phyloP scores from a whole-genome alignment of 2,113 vertebrate genomes.

The Holacanthus passer region DNA sequence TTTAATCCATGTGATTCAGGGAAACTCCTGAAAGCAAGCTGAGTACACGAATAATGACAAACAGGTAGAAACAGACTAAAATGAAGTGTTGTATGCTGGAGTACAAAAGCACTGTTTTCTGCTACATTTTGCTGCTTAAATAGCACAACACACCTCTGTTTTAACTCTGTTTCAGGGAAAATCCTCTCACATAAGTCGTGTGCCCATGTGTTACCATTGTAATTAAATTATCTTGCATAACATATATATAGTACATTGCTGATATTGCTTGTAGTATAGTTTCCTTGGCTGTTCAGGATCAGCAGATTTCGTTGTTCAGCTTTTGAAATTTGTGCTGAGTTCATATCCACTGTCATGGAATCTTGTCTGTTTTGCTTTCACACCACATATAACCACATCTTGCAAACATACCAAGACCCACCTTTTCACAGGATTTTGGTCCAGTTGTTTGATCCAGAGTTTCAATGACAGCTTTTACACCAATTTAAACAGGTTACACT shows the following conservation, averaged over 20 bases:
- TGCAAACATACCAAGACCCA: not conserved
- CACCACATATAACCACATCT: too few relatives aligned
- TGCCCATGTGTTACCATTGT: too few relatives aligned
- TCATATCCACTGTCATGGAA: not conserved
- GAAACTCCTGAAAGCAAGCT: conserved; percentile 7
- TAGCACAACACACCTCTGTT: too few relatives aligned
- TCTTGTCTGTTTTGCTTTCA: not conserved
- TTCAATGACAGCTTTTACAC: not conserved
- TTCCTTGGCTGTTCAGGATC: too few relatives aligned
- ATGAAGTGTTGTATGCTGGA: not conserved
- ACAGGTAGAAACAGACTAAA: not conserved
- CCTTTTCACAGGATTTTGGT: not conserved
- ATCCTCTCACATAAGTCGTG: too few relatives aligned
- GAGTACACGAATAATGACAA: not conserved
- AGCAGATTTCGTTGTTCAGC: too few relatives aligned
- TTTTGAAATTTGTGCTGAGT: not conserved
- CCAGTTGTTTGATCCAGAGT: not conserved
- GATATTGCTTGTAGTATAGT: too few relatives aligned
- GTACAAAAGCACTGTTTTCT: not conserved
- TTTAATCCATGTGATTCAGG: conserved; percentile 1
- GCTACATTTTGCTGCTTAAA: too few relatives aligned
- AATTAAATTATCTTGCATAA: too few relatives aligned
- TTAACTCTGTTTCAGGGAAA: too few relatives aligned
- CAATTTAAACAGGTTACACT: not conserved
- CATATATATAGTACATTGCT: too few relatives aligned